Evolutionary conservation across 1,140 invertebrate genomes (phyloP), one percentile per base, ranked within the genome.

Genomic region (Stenopsyche tienmushanensis): DNA sequence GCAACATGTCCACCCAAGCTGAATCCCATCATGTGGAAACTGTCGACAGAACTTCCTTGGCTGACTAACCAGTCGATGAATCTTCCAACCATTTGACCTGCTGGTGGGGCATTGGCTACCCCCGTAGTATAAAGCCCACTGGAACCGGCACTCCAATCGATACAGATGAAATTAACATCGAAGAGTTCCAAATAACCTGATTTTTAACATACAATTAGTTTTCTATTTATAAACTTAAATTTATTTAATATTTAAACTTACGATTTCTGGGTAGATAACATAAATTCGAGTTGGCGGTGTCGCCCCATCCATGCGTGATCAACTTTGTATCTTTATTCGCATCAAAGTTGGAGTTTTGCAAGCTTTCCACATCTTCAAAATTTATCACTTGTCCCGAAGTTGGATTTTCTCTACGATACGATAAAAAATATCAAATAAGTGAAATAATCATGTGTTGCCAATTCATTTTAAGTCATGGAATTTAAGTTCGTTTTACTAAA

Each of bases 91-190:
- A 73, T 72, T 34, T 74, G 62, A 0, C 85, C 86, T 24, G 86
- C 79, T 0, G 70, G 60, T 10, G 79, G 74, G 0, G 86, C 83
- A 2, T 78, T 77, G 13, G 64, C 71, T 1, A 77, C 78, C 8
- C 85, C 78, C n/a, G 72, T 79, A 3, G 78, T 50, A 50, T 86
- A 86, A 41, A 72, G 66, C 0, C 72, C 74, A 1, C 67, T 70
- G 1, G 82, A 76, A 17, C 78, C 77, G 2, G 17, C 34, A 1
- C 72, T 73, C 83, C 84, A 86, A 65, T 85, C 83, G 0, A 85
- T 74, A 0, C 82, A 78, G 34, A 87, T 83, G 2, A 86, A 76
- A 57, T 87, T 87, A 18, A 74, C 77, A 47, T 82, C 78, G 2
- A 73, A 74, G 1, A 73, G 72, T 1, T 70, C 71, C 0, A 84